Conservation (phyloP, 2,113 vertebrate species). For the Cettia cetti region DNA sequence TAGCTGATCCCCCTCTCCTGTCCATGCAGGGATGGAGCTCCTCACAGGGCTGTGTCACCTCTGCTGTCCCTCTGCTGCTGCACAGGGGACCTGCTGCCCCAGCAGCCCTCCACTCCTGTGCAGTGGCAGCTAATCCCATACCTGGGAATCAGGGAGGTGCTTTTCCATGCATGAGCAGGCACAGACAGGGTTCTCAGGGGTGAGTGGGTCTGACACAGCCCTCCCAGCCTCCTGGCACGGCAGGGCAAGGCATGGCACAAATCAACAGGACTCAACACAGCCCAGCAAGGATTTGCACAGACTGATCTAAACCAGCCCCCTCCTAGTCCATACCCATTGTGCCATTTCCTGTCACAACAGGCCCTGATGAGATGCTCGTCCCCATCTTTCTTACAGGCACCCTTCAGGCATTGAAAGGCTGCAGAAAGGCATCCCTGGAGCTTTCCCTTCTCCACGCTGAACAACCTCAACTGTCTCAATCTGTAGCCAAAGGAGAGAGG, state of each 20-base stretch:
- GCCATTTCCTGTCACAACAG: background rate
- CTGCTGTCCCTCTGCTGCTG: background rate
- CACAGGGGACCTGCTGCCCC: background rate
- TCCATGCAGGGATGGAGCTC: background rate
- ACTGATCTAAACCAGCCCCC: background rate
- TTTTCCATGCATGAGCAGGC: background rate
- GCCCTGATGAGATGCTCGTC: background rate
- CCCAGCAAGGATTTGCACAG: background rate
- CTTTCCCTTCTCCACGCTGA: background rate
- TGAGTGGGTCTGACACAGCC: background rate
- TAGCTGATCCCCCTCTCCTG: background rate
- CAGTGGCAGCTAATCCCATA: background rate
- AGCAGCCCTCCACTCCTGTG: background rate
- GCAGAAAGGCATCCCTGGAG: background rate
- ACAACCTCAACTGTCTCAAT: background rate
- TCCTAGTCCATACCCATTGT: background rate
- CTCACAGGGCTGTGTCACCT: background rate
- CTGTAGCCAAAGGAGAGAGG: background rate
- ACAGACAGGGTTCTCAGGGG: rapidly evolving
- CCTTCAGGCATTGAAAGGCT: background rate
- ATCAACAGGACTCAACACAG: background rate
- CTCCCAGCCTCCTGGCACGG: background rate
- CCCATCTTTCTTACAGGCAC: background rate
- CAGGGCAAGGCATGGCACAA: no score
- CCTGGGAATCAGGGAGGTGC: background rate